Percentiles rank a stretch among this genome's conserved stretches.
Conservation (phyloP, 2,113 vertebrate species). For the Ahaetulla prasina region DNA sequence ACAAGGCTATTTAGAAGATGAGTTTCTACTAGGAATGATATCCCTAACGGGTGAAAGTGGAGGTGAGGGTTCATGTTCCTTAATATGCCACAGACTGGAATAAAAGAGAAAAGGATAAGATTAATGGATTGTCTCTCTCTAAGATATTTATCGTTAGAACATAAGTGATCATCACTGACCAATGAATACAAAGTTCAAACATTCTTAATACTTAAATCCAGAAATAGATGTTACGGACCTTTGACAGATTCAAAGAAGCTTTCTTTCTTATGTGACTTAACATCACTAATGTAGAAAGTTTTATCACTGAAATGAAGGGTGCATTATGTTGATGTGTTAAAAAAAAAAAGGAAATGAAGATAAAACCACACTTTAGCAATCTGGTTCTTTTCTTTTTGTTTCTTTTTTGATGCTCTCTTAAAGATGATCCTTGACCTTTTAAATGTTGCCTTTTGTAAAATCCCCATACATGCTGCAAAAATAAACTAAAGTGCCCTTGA, state of each 20-base stretch:
- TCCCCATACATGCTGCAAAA: slow-evolving; percentile 48
- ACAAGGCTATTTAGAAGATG: neutral
- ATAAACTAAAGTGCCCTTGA: slow-evolving; percentile 43
- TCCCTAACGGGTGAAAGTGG: neutral
- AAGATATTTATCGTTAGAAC: slow-evolving; percentile 34
- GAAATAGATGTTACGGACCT: slow-evolving; percentile 54
- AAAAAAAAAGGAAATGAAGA: neutral
- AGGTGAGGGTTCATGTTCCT: neutral
- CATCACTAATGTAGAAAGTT: neutral
- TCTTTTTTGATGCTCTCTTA: slow-evolving; percentile 48
- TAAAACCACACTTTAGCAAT: slow-evolving; percentile 20
- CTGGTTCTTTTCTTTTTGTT: slow-evolving; percentile 43
- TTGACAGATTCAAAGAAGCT: slow-evolving; percentile 33
- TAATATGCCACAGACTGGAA: neutral
- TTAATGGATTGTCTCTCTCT: slow-evolving; percentile 2
- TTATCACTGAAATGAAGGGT: neutral
- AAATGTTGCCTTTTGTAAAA: slow-evolving; percentile 55
- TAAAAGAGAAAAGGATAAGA: slow-evolving; percentile 23
- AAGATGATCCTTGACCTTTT: slow-evolving; percentile 59
- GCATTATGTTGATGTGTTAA: neutral
- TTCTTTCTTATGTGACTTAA: neutral
- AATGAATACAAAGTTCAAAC: slow-evolving; percentile 24
- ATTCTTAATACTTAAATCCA: slow-evolving; percentile 35
- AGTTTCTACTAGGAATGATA: neutral
- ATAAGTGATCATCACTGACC: slow-evolving; percentile 16